Conservation (phyloP, 2,113 vertebrate species). For the Theropithecus gelada region DNA sequence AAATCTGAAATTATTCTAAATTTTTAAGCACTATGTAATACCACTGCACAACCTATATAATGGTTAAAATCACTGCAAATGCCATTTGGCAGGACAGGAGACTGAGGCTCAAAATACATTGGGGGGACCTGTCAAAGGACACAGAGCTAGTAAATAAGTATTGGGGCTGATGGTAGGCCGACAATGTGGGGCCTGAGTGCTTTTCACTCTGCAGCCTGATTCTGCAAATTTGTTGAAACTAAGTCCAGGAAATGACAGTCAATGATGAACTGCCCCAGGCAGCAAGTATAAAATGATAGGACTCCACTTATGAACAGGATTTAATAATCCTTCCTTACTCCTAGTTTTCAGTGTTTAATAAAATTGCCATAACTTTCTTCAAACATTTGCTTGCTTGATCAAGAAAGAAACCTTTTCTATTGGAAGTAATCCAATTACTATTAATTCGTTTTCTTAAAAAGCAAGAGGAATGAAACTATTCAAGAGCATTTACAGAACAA, state of each 20-base stretch:
- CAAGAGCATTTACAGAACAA: neutral
- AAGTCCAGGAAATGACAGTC: neutral
- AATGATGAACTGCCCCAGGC: neutral
- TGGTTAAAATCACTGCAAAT: neutral
- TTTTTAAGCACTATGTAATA: neutral
- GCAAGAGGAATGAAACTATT: neutral
- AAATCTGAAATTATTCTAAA: neutral
- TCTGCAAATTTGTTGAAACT: neutral
- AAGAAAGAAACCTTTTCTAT: neutral
- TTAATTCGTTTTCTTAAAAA: neutral
- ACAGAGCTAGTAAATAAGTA: neutral
- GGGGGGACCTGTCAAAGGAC: neutral
- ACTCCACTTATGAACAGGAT: neutral
- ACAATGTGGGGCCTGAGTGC: neutral
- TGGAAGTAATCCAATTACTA: neutral
- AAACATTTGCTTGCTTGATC: neutral
- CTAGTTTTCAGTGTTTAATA: neutral
- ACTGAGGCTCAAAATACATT: neutral
- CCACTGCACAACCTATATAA: neutral
- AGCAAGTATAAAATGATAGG: neutral
- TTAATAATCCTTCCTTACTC: neutral
- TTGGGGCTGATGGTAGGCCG: neutral
- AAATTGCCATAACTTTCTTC: neutral
- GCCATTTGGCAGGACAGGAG: neutral
- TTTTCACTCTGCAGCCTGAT: neutral